These are phyloP conservation scores for Blastobasis lacticolella DNA, from an alignment of 2,888 invertebrate genomes.

Conservation along the genomic window DNA sequence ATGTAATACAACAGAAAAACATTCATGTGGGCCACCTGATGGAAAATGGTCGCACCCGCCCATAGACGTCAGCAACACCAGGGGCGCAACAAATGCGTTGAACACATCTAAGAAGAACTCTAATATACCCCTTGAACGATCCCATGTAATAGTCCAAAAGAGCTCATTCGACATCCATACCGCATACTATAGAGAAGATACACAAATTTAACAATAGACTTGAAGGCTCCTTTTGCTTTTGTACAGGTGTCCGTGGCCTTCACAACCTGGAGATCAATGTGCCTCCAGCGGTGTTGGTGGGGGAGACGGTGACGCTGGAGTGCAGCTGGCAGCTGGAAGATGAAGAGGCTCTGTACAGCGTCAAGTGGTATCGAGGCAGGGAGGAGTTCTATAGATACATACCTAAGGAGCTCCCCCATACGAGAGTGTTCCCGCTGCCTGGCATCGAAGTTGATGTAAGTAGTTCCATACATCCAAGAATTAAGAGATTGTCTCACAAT, in stretches of 20 bases:
- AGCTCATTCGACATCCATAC: no score
- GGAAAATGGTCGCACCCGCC: no score
- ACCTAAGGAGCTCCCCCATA: constrained; percentile 85
- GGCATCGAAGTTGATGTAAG: constrained; percentile 84
- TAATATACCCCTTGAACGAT: no score
- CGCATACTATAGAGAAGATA: no score
- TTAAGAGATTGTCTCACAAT: no score
- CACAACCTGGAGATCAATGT: constrained; percentile 81
- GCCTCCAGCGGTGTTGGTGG: constrained; percentile 80
- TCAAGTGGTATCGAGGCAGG: constrained; percentile 87
- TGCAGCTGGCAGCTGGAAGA: constrained; percentile 85
- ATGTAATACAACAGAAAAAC: not conserved
- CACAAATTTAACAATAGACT: no score
- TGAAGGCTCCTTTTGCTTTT: not conserved
- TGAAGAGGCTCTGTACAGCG: constrained; percentile 81
- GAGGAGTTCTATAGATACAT: constrained; percentile 87
- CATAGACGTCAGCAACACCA: no score
- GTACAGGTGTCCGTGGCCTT: constrained; percentile 73
- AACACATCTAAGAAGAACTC: no score
- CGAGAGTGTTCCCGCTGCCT: constrained; percentile 80
- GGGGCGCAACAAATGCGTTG: no score
- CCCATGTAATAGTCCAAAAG: no score
- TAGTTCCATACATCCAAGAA: constrained; percentile 19
- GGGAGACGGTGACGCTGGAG: constrained; percentile 82
- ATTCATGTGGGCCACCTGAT: no score